Percentiles rank a stretch among this genome's conserved stretches.
phyloP scores from a whole-genome alignment of 2,113 vertebrate species.

The Stegostoma tigrinum region DNA sequence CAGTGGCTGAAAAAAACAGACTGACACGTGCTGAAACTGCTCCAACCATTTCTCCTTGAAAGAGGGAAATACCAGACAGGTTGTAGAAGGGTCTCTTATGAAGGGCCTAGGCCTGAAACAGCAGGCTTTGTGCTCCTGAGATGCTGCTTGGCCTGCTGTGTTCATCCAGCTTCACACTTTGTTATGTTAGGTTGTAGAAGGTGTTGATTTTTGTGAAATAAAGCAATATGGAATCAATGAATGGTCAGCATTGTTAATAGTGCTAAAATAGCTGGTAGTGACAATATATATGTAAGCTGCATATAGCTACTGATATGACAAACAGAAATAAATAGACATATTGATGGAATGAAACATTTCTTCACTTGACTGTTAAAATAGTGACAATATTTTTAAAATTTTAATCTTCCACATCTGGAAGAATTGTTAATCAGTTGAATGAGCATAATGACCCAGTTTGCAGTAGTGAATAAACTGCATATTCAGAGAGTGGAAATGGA shows the following conservation, averaged over 20 bases:
- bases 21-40: too few relatives aligned
- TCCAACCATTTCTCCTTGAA: neutral
- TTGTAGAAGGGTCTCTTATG: neutral
- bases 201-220: neutral
- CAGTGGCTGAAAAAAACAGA: neutral
- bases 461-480: neutral
- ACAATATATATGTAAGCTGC: neutral
- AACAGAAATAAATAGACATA: neutral
- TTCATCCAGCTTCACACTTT: too few relatives aligned
- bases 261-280: neutral
- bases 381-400: neutral
- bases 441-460: neutral
- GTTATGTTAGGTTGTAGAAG: neutral
- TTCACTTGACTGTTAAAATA: neutral
- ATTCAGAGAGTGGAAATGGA: neutral
- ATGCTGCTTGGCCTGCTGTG: too few relatives aligned
- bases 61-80: neutral
- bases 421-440: neutral
- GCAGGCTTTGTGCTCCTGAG: too few relatives aligned
- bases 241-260: neutral
- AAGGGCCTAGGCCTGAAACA: too few relatives aligned
- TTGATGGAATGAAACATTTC: neutral
- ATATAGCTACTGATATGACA: neutral
- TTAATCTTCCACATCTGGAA: neutral
- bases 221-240: neutral